A percentile compares a stretch with the other conserved stretches of the same genome.
These are phyloP conservation scores for Nematopogon swammerdamellus DNA, from an alignment of 2,888 invertebrate species.

Conservation along the genomic window DNA sequence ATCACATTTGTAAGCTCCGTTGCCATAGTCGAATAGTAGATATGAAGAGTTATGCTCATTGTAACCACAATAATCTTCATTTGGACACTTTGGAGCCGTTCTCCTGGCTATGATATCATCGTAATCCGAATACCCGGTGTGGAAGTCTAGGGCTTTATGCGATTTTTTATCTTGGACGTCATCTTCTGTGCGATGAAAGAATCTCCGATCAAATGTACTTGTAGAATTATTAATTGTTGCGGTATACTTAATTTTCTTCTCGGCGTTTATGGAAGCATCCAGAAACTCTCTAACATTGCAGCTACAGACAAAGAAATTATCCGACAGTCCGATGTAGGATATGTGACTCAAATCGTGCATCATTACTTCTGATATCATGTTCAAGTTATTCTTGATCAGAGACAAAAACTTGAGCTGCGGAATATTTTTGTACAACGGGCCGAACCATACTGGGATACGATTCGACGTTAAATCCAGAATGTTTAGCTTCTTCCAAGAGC, in stretches of 20 bases:
- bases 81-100: not conserved
- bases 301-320: constrained; percentile 59
- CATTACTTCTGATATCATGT: constrained; percentile 54
- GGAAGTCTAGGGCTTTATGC: constrained; percentile 11
- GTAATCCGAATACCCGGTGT: constrained; percentile 21
- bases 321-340: constrained; percentile 44
- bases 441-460: constrained; percentile 54
- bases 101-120: constrained; percentile 19
- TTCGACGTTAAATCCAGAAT: constrained; percentile 52
- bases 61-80: not conserved
- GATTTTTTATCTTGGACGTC: not conserved
- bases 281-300: constrained; percentile 52
- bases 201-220: too few relatives aligned
- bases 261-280: constrained; percentile 24
- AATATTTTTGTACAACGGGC: constrained; percentile 29
- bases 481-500: constrained; percentile 36
- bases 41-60: constrained; percentile 13
- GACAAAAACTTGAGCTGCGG: constrained; percentile 35
- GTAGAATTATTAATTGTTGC: too few relatives aligned
- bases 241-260: not conserved
- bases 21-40: constrained; percentile 24
- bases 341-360: constrained; percentile 46
- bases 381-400: constrained; percentile 52
- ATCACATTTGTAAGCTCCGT: constrained; percentile 22
- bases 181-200: too few relatives aligned